Evolutionary conservation across 2,797 vertebrate genomes (phyloP).

Genomic region (Distichodus sexfasciatus): DNA sequence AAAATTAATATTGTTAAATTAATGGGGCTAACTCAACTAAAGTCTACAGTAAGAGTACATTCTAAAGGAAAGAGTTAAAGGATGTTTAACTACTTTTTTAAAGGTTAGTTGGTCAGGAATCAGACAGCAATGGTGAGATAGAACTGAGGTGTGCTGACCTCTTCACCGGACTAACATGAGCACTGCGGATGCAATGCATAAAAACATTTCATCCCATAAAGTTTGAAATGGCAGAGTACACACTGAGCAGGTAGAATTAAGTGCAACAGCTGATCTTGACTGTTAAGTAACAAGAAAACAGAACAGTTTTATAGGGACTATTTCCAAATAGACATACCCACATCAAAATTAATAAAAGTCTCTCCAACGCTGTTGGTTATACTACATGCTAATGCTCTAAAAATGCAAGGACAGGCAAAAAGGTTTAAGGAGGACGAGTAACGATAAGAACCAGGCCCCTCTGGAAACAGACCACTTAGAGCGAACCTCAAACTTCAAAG

Average conservation of each 20-base stretch:
- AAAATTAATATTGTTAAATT: constrained; percentile 63
- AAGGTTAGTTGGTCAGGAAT: constrained; percentile 42
- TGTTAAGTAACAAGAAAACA: no score
- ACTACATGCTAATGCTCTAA: neutral
- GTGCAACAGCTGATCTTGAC: neutral
- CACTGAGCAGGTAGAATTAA: neutral
- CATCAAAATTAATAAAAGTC: no score
- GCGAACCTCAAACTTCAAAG: constrained; percentile 48
- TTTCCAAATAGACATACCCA: no score
- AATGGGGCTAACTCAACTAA: constrained; percentile 27
- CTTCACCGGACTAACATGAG: no score
- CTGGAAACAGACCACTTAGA: constrained; percentile 34
- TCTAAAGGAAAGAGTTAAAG: constrained; percentile 21
- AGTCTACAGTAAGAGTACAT: constrained; percentile 25
- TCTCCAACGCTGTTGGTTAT: neutral
- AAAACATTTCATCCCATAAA: neutral
- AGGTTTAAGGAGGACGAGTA: neutral
- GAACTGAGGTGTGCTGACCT: constrained; percentile 5
- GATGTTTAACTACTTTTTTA: neutral
- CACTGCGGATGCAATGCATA: neutral
- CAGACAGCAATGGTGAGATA: constrained; percentile 9
- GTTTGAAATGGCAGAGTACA: neutral
- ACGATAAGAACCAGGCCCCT: constrained; percentile 10
- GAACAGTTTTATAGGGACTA: neutral
- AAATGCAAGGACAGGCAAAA: neutral